Percentiles rank a stretch among this genome's conserved stretches.
These are phyloP conservation scores for Clostera curtula DNA, from an alignment of 2,888 invertebrate species.

Conservation along the genomic window DNA sequence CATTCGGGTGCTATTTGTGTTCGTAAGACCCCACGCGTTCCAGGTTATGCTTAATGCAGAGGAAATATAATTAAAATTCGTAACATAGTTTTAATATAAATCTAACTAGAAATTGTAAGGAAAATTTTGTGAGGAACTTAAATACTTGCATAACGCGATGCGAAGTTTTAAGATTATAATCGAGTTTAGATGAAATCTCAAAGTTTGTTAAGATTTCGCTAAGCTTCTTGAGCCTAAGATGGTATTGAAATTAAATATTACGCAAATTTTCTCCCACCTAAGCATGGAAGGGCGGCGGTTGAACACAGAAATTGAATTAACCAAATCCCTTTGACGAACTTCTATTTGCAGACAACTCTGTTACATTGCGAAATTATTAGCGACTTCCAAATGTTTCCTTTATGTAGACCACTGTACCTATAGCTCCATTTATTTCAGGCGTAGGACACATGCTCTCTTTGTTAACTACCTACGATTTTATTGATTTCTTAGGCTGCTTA, in stretches of 20 bases:
- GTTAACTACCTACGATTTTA: too few species aligned
- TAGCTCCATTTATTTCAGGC: constrained; percentile 26
- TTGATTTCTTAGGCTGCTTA: too few species aligned
- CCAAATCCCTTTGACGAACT: constrained; percentile 57
- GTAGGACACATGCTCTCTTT: too few species aligned
- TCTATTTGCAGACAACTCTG: constrained; percentile 48
- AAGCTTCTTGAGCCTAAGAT: constrained; percentile 41
- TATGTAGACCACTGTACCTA: constrained; percentile 20
- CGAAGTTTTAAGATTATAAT: constrained; percentile 28
- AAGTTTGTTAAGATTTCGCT: constrained; percentile 35
- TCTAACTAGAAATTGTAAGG: too few species aligned
- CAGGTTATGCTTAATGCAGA: too few species aligned
- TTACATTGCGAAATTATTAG: constrained; percentile 50
- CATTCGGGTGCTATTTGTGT: too few species aligned
- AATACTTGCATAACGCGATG: constrained; percentile 13
- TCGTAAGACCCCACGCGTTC: too few species aligned
- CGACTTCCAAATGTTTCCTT: constrained; percentile 31
- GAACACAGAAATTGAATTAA: constrained; percentile 60
- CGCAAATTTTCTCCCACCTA: constrained; percentile 49
- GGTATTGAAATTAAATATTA: constrained; percentile 55
- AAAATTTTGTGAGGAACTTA: too few species aligned
- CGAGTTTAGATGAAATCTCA: constrained; percentile 29
- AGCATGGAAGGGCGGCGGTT: constrained; percentile 42
- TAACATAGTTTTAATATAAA: too few species aligned
- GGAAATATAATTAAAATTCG: too few species aligned